These are phyloP conservation scores for Hippoglossus stenolepis DNA, from an alignment of 2,113 vertebrate genomes.

Conservation along the genomic window DNA sequence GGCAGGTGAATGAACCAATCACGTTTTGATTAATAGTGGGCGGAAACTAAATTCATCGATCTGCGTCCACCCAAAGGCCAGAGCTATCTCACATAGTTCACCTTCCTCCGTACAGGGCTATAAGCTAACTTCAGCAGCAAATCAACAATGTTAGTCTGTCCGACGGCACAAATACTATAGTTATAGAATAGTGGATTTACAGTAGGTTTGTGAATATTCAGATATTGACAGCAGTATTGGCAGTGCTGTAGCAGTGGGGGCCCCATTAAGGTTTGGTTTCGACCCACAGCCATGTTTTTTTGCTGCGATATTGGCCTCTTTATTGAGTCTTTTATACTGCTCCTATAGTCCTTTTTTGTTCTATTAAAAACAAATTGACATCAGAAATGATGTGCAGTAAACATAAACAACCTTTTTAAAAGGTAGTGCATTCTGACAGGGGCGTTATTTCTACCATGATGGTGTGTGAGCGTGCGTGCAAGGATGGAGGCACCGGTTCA, in stretches of 20 bases:
- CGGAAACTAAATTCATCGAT: neutral
- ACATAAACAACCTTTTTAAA: conserved; percentile 7
- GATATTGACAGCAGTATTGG: neutral
- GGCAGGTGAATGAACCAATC: neutral
- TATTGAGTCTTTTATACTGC: too few species aligned
- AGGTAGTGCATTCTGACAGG: conserved; percentile 40
- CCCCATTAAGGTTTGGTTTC: neutral
- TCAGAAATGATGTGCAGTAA: conserved; percentile 2
- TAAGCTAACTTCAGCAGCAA: neutral
- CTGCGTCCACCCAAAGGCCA: neutral
- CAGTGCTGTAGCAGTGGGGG: neutral
- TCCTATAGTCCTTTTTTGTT: neutral
- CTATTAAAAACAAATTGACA: neutral
- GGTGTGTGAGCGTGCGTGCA: conserved; percentile 20
- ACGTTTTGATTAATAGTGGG: neutral
- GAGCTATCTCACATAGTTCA: neutral
- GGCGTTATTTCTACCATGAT: conserved; percentile 14
- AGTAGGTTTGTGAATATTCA: neutral
- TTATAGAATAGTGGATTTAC: neutral
- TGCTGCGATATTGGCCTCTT: neutral
- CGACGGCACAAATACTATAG: too few species aligned
- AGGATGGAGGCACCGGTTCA: conserved; percentile 49
- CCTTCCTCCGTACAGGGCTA: neutral
- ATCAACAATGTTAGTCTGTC: neutral
- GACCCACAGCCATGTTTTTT: neutral